Evolutionary conservation across 2,797 vertebrate genomes (phyloP).

Genomic region (Melanotaenia pygmaea): DNA sequence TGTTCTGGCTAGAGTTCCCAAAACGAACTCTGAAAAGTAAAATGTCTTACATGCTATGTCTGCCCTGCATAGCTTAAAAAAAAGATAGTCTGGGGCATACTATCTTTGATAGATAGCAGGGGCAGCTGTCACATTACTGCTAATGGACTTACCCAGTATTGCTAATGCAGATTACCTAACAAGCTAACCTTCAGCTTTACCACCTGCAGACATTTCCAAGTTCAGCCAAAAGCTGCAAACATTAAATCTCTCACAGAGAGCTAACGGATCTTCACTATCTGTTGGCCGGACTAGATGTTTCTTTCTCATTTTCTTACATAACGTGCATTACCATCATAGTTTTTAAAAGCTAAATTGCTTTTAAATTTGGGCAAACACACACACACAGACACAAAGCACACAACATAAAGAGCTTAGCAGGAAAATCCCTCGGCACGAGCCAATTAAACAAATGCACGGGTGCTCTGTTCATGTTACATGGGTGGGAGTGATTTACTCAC

Average conservation of each 20-base stretch:
- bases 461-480: constrained; percentile 6
- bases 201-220: constrained; percentile 13
- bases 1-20: background rate
- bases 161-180: constrained; percentile 32
- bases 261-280: background rate
- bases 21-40: background rate
- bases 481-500: constrained; percentile 17
- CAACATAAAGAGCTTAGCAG: constrained; percentile 30
- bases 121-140: background rate
- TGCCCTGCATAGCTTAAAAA: constrained; percentile 13
- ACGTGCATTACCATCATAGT: constrained; percentile 12
- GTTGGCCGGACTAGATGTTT: background rate
- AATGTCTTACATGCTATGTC: background rate
- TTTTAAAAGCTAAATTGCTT: constrained; percentile 23
- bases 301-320: constrained; percentile 26
- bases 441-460: constrained; percentile 41
- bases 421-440: constrained; percentile 36
- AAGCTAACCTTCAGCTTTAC: constrained; percentile 36
- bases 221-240: background rate
- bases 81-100: background rate
- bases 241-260: background rate
- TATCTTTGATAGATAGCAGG: background rate
- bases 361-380: constrained; percentile 5
- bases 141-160: background rate
- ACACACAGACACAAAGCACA: background rate